Evolutionary conservation across 2,888 invertebrate species (phyloP), one percentile per base, ranked within the genome.

Genomic region (Drosophila meridiana): DNA sequence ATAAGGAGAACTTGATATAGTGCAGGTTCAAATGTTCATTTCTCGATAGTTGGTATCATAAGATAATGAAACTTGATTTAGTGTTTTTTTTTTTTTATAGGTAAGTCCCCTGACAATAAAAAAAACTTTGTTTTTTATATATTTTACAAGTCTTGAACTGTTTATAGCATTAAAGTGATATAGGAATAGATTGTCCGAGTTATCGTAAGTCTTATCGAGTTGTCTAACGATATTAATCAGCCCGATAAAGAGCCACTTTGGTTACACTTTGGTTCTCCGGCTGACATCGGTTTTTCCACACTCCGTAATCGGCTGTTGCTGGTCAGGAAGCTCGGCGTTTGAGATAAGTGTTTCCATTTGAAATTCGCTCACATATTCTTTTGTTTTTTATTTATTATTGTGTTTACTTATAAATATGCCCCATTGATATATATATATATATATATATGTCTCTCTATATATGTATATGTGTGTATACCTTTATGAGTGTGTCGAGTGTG

Each of bases 371-470:
- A 42, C 62, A 40, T 60, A 55, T 20, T 72, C 67, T 83, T 80
- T 83, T 88, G 68, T 78, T 59, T 50, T 34, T 78, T 86, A 83
- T 82, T 76, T 76, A 74, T 78, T 77, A 62, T 77, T 66, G 73
- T 82, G 82, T 76, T 76, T 59, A 53, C 60, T 38, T 52, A 56
- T 47, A 53, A 42, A 63, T 30, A 59, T 43, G 42, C 32, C 60
- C 59, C 48, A 48, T 40, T 48, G 59, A 60, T 38, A 11, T 13
- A 36, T 7, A 36, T 26, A 11, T 13, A 36, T 7, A 36, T 26
- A 11, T 26, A 11, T 43, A 1, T 42, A 5, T 40, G 14, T 6
- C 40, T 14, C 14, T 6, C 40, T 28, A 11, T 38, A 36, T 13
- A 2, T 28, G 30, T 40, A 30, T 30, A n/a, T 40, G n/a, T 40